Evolutionary conservation across 2,888 invertebrate species (phyloP).

Genomic region (Limenitis camilla): DNA sequence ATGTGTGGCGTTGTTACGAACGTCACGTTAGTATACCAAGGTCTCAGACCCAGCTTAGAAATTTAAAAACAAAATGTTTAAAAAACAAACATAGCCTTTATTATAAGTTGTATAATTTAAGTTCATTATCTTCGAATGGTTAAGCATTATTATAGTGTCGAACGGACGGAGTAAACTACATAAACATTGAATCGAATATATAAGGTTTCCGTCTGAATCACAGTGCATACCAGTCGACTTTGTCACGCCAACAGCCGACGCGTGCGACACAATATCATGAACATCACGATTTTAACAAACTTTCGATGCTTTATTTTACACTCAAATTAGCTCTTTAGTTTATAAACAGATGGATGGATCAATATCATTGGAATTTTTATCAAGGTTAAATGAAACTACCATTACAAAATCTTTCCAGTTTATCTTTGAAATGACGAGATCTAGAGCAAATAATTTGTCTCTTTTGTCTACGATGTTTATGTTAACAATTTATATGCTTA

Average conservation of each 20-base stretch:
- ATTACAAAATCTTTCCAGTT: neutral
- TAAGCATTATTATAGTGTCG: conserved; percentile 54
- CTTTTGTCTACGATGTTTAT: too few species aligned
- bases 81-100: neutral
- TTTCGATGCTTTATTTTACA: conserved; percentile 30
- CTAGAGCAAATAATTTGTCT: neutral
- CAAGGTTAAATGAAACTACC: neutral
- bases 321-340: neutral
- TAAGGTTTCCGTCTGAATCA: conserved; percentile 72
- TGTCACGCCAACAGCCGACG: conserved; percentile 57
- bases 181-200: conserved; percentile 60
- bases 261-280: conserved; percentile 59
- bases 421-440: neutral
- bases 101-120: neutral
- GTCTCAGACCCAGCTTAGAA: conserved; percentile 56
- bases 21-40: conserved; percentile 61
- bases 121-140: conserved; percentile 20
- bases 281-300: conserved; percentile 51
- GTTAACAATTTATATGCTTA: too few species aligned
- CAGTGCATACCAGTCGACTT: conserved; percentile 67
- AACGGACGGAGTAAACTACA: conserved; percentile 56
- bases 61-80: conserved; percentile 25
- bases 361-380: neutral
- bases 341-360: neutral
- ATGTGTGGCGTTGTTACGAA: conserved; percentile 55